Evolutionary conservation across 1,140 invertebrate genomes (phyloP), one percentile per base, ranked within the genome.

Genomic region (Drosophila jambulina): DNA sequence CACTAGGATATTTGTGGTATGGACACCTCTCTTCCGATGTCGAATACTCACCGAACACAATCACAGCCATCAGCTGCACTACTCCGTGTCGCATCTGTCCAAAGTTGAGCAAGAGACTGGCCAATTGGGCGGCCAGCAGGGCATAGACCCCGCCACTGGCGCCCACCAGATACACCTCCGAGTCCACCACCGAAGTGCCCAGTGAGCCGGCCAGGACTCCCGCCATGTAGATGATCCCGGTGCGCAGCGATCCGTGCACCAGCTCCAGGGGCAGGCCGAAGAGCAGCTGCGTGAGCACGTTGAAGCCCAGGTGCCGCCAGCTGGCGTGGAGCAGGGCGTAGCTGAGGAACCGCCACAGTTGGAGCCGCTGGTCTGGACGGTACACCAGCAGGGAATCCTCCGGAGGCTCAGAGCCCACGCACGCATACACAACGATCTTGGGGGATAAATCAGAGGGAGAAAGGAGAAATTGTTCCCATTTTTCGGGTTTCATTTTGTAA

Each of bases 321-420:
- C 98, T 98, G 46, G 97, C 97, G 93, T 99, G 98, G 78, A 99
- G 95, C 75, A 99, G 96, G 95, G 98, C 98, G 93, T 99, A 99
- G 82, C 97, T 96, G 70, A 98, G 93, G 93, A 98, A 99, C 87
- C 98, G 95, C 98, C 98, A 99, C 40, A 99, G 94, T 93, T 99
- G 97, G 32, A 96, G 94, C 38, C 98, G 95, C 91, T 97, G 96
- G 94, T 99, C 98, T 23, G 98, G 98, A 63, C 98, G 95, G 94
- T 98, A 99, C 63, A 99, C 98, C 88, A 99, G 97, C 56, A 97
- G 94, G 76, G 97, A 98, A 93, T 98, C 97, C 76, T 96, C 97
- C 64, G 97, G 95, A 82, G 96, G 75, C 10, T 65, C 95, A 46
- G 96, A 96, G 62, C 95, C 96, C 92, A 98, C 98, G 94, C 97